Conservation (phyloP, 2,888 invertebrate species). For the Hipparchia sbordonii region DNA sequence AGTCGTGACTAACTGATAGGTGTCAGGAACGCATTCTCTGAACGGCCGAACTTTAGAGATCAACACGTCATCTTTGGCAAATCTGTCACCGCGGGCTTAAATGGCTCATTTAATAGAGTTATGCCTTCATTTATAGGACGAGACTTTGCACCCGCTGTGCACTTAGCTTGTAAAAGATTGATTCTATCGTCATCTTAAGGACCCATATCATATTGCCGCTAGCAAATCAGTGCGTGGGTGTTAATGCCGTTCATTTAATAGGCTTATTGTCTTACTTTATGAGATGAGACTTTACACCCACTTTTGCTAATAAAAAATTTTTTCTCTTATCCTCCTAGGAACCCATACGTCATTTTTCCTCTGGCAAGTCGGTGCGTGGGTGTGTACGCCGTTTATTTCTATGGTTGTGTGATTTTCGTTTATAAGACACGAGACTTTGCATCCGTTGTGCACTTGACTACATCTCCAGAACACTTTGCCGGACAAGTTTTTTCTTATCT, state of each 20-base stretch:
- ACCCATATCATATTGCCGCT: no score
- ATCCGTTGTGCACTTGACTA: constrained; percentile 16
- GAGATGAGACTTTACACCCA: neutral
- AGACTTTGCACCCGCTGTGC: no score
- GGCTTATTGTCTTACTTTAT: neutral
- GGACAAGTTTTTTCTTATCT: constrained; percentile 13
- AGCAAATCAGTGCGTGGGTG: no score
- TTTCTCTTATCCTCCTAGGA: neutral
- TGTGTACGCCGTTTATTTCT: constrained; percentile 7
- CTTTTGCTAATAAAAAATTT: constrained; percentile 27
- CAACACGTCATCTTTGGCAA: neutral
- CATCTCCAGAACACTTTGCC: constrained; percentile 24
- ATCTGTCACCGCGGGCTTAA: no score
- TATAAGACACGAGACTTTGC: constrained; percentile 18
- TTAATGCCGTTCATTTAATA: no score
- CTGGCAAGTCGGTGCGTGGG: constrained; percentile 8
- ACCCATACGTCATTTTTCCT: neutral
- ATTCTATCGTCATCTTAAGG: no score
- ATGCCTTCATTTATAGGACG: no score
- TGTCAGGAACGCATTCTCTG: no score
- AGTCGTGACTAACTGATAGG: no score
- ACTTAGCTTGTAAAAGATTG: no score
- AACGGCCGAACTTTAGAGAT: no score
- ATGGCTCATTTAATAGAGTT: no score
- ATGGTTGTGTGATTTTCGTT: constrained; percentile 5